Evolutionary conservation across 2,797 vertebrate species (phyloP).

Genomic region (Pangasius mekongensis): DNA sequence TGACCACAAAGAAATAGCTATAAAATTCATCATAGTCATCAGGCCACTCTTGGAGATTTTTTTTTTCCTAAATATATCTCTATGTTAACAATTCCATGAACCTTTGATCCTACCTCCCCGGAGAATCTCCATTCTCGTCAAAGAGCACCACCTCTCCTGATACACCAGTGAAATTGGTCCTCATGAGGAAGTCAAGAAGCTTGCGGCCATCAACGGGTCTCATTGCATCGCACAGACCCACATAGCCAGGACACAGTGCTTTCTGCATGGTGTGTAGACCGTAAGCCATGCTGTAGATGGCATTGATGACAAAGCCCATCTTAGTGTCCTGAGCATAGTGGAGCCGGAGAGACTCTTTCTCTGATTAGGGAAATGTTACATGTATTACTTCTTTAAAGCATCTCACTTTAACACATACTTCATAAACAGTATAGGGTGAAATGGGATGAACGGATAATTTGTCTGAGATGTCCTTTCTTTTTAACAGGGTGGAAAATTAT

Average conservation of each 20-base stretch:
- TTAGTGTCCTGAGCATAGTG: conserved; percentile 98
- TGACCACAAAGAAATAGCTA: background rate
- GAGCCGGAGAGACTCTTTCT: conserved; percentile 84
- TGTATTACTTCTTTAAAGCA: background rate
- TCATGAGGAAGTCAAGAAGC: conserved; percentile 95
- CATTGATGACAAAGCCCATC: conserved; percentile 99
- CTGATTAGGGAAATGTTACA: conserved; percentile 57
- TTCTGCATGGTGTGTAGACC: conserved; percentile 95
- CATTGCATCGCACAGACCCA: conserved; percentile 92
- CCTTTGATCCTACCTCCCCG: conserved; percentile 83
- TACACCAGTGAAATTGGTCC: conserved; percentile 93
- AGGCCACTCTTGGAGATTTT: background rate
- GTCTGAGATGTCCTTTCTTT: background rate
- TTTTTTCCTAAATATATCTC: background rate
- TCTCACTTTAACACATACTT: too few species aligned
- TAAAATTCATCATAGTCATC: background rate
- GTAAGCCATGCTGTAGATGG: conserved; percentile 96
- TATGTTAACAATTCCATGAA: background rate
- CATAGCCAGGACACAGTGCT: conserved; percentile 86
- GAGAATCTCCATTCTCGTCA: conserved; percentile 96
- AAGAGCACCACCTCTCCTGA: conserved; percentile 92
- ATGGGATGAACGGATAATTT: background rate
- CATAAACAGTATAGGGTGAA: background rate
- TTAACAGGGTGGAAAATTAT: background rate
- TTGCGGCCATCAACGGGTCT: conserved; percentile 92